A percentile compares a stretch with the other conserved stretches of the same genome.
phyloP scores from a whole-genome alignment of 2,888 invertebrate genomes.

The Celastrina argiolus region DNA sequence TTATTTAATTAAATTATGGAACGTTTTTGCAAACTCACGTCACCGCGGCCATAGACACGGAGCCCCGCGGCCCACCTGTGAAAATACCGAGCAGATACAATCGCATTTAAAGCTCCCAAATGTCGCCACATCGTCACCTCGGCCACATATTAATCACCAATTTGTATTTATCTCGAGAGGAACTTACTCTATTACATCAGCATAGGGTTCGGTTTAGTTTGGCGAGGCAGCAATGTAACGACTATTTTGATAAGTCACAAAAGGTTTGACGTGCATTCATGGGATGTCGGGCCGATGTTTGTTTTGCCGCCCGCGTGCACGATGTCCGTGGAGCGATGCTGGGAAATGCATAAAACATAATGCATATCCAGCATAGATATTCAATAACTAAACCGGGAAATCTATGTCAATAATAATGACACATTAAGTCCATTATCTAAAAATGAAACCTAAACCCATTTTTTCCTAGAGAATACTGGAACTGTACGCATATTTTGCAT shows the following conservation, averaged over 20 bases:
- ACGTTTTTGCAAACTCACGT: background rate
- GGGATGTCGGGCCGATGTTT: slow-evolving; percentile 63
- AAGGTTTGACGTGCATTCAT: slow-evolving; percentile 73
- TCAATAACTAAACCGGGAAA: background rate
- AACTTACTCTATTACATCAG: slow-evolving; percentile 27
- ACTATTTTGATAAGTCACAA: slow-evolving; percentile 68
- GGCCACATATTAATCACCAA: slow-evolving; percentile 40
- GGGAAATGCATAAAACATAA: slow-evolving; percentile 11
- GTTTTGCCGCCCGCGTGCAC: slow-evolving; percentile 46
- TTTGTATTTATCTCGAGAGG: slow-evolving; percentile 32
- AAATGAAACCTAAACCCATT: background rate
- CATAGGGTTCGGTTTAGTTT: slow-evolving; percentile 41
- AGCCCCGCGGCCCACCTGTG: slow-evolving; percentile 43
- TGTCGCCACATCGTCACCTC: slow-evolving; percentile 33
- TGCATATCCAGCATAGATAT: background rate
- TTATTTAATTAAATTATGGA: background rate
- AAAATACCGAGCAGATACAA: slow-evolving; percentile 40
- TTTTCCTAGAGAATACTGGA: too few species aligned
- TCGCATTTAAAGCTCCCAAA: slow-evolving; percentile 32
- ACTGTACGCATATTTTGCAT: too few species aligned
- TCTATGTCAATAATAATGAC: background rate
- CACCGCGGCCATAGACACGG: background rate
- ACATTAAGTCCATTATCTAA: background rate
- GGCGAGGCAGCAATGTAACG: background rate
- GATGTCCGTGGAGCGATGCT: slow-evolving; percentile 23